These are phyloP conservation scores for Notiomystis cincta DNA, from an alignment of 2,113 vertebrate species.

Conservation along the genomic window DNA sequence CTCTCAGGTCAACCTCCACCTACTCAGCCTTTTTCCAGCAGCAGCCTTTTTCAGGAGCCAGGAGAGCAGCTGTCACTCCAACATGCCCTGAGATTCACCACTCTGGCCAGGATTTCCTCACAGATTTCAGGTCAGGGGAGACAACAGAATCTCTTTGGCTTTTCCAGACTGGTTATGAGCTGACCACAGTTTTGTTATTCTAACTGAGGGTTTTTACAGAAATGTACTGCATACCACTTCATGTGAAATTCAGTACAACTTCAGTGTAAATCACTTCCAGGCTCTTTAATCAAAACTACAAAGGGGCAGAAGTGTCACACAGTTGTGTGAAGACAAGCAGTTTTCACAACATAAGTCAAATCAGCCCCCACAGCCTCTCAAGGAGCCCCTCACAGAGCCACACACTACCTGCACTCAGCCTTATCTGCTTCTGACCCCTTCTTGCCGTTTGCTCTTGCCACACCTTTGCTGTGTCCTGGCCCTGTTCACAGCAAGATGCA, in stretches of 20 bases:
- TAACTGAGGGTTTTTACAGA: not conserved
- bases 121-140: not conserved
- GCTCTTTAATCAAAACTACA: not conserved
- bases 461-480: not conserved
- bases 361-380: not conserved
- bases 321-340: not conserved
- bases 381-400: not conserved
- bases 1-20: not conserved
- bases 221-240: not conserved
- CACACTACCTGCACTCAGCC: not conserved
- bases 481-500: not conserved
- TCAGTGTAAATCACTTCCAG: not conserved
- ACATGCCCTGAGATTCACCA: not conserved
- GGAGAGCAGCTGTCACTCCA: rapidly evolving
- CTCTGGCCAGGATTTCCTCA: not conserved
- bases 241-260: not conserved
- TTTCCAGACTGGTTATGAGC: not conserved
- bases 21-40: not conserved
- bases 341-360: not conserved
- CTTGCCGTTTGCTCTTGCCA: not conserved
- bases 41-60: not conserved
- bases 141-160: not conserved
- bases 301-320: not conserved
- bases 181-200: not conserved
- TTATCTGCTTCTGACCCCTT: not conserved